Evolutionary conservation across 2,797 vertebrate species (phyloP).

Genomic region (Enteromius argenteus): DNA sequence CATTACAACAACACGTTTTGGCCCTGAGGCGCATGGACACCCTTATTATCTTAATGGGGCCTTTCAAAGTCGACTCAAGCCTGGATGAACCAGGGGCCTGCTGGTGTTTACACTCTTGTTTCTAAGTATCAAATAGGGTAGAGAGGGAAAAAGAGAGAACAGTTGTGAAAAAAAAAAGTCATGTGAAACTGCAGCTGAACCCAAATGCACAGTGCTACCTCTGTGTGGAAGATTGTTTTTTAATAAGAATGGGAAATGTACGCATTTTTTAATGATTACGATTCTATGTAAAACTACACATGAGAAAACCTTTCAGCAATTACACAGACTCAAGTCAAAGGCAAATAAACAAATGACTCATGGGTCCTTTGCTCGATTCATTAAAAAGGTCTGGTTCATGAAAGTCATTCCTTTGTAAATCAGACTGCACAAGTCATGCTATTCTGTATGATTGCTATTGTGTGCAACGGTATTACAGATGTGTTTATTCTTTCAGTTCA

Average conservation of each 20-base stretch:
- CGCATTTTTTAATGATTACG: neutral
- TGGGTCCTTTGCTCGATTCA: neutral
- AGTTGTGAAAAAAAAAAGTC: neutral
- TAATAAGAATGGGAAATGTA: neutral
- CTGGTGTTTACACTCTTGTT: constrained; percentile 27
- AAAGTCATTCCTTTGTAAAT: neutral
- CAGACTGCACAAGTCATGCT: neutral
- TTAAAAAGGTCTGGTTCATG: neutral
- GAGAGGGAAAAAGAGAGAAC: neutral
- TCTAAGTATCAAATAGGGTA: neutral
- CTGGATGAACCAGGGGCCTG: constrained; percentile 64
- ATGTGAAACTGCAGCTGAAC: neutral
- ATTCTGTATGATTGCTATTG: neutral
- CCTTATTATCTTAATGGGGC: constrained; percentile 70
- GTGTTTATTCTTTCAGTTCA: neutral
- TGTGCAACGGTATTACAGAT: neutral
- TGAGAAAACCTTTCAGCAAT: constrained; percentile 3
- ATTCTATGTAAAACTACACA: neutral
- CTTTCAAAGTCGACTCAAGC: constrained; percentile 62
- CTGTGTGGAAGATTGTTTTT: neutral
- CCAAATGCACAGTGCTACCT: neutral
- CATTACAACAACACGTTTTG: constrained; percentile 68
- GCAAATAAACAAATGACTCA: constrained; percentile 10
- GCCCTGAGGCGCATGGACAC: constrained; percentile 61
- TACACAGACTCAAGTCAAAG: neutral